Conservation (phyloP, 2,888 invertebrate genomes). For the Thelaira solivaga region DNA sequence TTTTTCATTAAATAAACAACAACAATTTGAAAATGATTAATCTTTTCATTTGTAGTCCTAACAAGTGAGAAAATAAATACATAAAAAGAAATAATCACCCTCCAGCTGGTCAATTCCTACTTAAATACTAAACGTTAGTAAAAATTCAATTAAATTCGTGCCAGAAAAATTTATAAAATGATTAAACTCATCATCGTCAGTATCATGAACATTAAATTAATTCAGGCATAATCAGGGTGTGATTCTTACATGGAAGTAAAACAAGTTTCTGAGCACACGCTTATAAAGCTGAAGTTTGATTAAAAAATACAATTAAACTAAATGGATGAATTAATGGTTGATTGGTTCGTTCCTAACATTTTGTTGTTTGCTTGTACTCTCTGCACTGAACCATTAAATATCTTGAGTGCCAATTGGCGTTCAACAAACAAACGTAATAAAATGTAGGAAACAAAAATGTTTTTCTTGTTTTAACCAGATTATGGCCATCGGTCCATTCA, state of each 20-base stretch:
- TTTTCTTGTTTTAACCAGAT: constrained; percentile 55
- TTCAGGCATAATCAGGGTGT: constrained; percentile 51
- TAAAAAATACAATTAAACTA: not conserved
- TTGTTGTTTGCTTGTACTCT: constrained; percentile 13
- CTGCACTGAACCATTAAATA: constrained; percentile 70
- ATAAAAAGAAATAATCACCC: constrained; percentile 27
- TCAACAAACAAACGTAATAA: constrained; percentile 28
- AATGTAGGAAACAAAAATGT: constrained; percentile 26
- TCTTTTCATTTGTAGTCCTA: constrained; percentile 44
- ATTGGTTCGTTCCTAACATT: constrained; percentile 1
- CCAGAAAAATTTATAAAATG: constrained; percentile 18
- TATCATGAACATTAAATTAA: constrained; percentile 35
- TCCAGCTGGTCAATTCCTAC: constrained; percentile 22
- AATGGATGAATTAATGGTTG: constrained; percentile 6
- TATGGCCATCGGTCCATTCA: constrained; percentile 18
- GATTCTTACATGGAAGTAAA: constrained; percentile 34
- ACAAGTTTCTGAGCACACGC: constrained; percentile 26
- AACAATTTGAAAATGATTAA: constrained; percentile 50
- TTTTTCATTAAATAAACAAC: not conserved
- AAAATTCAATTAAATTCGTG: constrained; percentile 2
- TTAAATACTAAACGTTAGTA: constrained; percentile 28
- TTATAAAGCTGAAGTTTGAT: not conserved
- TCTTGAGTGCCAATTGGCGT: constrained; percentile 74
- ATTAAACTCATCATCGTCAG: constrained; percentile 50
- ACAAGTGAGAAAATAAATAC: not conserved